phyloP scores from a whole-genome alignment of 2,797 vertebrate genomes.

The Chromis chromis region DNA sequence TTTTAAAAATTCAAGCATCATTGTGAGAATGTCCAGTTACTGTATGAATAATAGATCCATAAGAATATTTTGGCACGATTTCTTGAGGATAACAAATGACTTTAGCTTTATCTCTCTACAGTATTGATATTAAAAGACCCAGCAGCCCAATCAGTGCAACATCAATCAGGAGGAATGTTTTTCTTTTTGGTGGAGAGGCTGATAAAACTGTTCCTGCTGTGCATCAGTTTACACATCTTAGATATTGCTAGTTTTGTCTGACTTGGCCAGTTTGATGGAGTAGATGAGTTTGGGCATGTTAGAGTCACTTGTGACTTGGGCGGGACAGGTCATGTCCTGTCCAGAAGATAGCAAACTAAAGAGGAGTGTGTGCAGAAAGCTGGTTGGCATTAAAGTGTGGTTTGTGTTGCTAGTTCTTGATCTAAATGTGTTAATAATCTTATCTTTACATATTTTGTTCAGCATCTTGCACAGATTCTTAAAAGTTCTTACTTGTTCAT shows the following conservation, averaged over 20 bases:
- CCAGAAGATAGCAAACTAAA: conserved; percentile 23
- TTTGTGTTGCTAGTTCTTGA: conserved; percentile 48
- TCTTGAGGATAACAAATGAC: conserved; percentile 49
- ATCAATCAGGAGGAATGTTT: conserved; percentile 37
- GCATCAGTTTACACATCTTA: conserved; percentile 33
- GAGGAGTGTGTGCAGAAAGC: conserved; percentile 24
- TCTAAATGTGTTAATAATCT: conserved; percentile 57
- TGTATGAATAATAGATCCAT: conserved; percentile 50
- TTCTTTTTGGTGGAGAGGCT: conserved; percentile 27
- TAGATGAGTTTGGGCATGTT: conserved; percentile 30
- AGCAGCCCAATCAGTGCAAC: conserved; percentile 33
- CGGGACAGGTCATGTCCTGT: conserved; percentile 27
- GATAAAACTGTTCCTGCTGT: conserved; percentile 24
- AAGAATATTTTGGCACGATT: conserved; percentile 52
- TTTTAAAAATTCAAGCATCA: conserved; percentile 30
- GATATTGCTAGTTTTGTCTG: conserved; percentile 13
- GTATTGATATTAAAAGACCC: conserved; percentile 52
- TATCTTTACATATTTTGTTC: conserved; percentile 71
- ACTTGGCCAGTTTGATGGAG: conserved; percentile 17
- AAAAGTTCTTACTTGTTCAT: conserved; percentile 45
- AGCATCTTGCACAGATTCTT: conserved; percentile 61
- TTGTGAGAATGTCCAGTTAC: conserved; percentile 33
- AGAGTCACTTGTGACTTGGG: conserved; percentile 25
- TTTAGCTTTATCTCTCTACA: conserved; percentile 47
- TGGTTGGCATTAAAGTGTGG: conserved; percentile 16